Evolutionary conservation across 1,140 invertebrate genomes (phyloP), one percentile per base, ranked within the genome.

Genomic region (Drosophila tani): DNA sequence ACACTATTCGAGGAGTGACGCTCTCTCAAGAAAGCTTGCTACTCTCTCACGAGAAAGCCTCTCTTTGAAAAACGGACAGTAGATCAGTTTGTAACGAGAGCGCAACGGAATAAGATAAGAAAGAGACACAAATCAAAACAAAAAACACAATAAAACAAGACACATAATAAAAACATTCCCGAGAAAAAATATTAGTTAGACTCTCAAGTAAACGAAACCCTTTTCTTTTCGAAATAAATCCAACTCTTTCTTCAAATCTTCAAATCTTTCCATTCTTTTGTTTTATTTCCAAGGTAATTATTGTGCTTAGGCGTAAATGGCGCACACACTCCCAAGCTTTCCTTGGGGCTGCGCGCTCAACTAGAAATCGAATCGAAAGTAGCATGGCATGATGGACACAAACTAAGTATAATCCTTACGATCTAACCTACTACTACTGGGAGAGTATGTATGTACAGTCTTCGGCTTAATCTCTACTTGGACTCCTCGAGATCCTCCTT

Each of bases 401-500:
- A 56, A 81, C 67, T 88, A 90, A 65, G 40, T 41, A 35, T 74
- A 75, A 71, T 67, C 19, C 66, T 90, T 85, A 88, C 27, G 58
- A 14, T 66, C 77, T 80, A 77, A 15, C 38, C 53, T 56, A 51
- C 59, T 79, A 62, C 46, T 82, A 62, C 46, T 56, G 35, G 76
- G 56, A 38, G 57, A 38, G 57, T 90, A 90, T 90, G 57, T 90
- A 90, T 90, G 46, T 90, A 90, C 85, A 90, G 86, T 90, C 86
- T 90, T 90, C 29, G 53, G 58, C 64, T 79, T 85, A 67, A 45
- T 74, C 50, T 70, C 91, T 90, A 92, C 85, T 92, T 92, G 55
- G 91, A 91, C 64, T 92, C 91, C 68, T 92, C 91, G 49, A 92
- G 79, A 71, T 93, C 92, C 74, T 92, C 90, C 60, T 93, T 92